Base-by-base conservation (phyloP, 2,888 invertebrate species). In the Neoscelio sp. region DNA sequence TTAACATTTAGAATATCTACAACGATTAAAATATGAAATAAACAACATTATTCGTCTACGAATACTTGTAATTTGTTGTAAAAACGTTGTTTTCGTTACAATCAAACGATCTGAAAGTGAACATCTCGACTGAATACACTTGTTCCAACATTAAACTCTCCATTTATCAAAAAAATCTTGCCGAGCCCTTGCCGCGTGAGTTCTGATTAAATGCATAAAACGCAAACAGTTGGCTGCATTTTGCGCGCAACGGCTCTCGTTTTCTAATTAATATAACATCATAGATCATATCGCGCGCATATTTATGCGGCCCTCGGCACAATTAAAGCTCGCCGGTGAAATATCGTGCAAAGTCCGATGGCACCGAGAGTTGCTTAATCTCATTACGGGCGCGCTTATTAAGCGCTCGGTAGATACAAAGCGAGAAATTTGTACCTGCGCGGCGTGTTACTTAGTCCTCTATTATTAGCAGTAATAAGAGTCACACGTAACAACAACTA, bases 361-460 rank as follows among this genome's bases (percentile, higher is more conserved):
- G 71, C 75, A 75, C 79, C 67, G 75, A 65, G 79, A 75, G 71
- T 75, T 70, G 70, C 79, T 75, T 79, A 79, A 75, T 79, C 79
- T 79, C 79, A 75, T 79, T 79, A 79, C 64, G 64, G 46, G 52
- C 54, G 70, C 70, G 65, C 75, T 75, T 79, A 79, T 77, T 77
- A 76, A 73, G 67, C 77, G 65, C 73, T 76, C 68, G 68, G 65
- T 74, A 73, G 68, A 67, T 78, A 78, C 70, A 71, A 78, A 80
- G 78, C 75, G 78, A 78, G 71, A 71, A 80, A 78, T 78, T 80
- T 75, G 78, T 80, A 75, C 74, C 65, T 67, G 62, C 68, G 54
- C 65, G 54, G 62, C 56, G 70, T 64, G 48, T 73, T 80, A 70
- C 75, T 77, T 74, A 74, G 65, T 58, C 64, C 50, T 67, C 68